Evolutionary conservation across 2,797 vertebrate genomes (phyloP).

Genomic region (Hoplostethus mediterraneus): DNA sequence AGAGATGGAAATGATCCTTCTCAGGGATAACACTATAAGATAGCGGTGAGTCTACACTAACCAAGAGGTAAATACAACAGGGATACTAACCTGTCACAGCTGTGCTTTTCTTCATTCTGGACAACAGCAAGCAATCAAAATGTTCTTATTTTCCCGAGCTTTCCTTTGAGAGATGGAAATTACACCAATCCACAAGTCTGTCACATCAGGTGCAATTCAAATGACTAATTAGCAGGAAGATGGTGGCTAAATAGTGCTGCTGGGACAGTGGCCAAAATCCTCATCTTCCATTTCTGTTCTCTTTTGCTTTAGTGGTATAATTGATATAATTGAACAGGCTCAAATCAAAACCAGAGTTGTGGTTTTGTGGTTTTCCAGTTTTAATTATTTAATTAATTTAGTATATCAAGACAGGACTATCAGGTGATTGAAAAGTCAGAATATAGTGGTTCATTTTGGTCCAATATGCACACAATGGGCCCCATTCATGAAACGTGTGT

Average conservation of each 20-base stretch:
- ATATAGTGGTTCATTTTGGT: too few relatives aligned
- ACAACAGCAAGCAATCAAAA: constrained; percentile 20
- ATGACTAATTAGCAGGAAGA: not conserved
- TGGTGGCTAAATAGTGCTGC: not conserved
- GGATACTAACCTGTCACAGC: constrained; percentile 49
- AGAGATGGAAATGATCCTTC: constrained; percentile 61
- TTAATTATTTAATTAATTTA: too few relatives aligned
- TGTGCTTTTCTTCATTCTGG: constrained; percentile 25
- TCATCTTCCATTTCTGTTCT: not conserved
- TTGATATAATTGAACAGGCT: constrained; percentile 5
- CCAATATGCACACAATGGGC: too few relatives aligned
- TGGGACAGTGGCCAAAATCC: not conserved
- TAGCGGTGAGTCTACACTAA: constrained; percentile 37
- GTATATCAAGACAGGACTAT: not conserved
- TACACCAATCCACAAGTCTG: not conserved
- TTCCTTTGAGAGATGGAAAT: constrained; percentile 17
- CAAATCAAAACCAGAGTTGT: not conserved
- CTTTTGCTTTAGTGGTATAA: constrained; percentile 1
- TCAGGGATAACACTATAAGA: constrained; percentile 55
- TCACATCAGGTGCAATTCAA: not conserved
- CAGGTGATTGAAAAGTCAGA: too few relatives aligned
- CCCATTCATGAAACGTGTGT: too few relatives aligned
- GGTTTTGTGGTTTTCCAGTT: not conserved
- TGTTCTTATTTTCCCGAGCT: constrained; percentile 10
- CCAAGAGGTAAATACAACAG: constrained; percentile 39